phyloP scores from a whole-genome alignment of 2,113 vertebrate genomes.

The Psilopsiagon aurifrons region DNA sequence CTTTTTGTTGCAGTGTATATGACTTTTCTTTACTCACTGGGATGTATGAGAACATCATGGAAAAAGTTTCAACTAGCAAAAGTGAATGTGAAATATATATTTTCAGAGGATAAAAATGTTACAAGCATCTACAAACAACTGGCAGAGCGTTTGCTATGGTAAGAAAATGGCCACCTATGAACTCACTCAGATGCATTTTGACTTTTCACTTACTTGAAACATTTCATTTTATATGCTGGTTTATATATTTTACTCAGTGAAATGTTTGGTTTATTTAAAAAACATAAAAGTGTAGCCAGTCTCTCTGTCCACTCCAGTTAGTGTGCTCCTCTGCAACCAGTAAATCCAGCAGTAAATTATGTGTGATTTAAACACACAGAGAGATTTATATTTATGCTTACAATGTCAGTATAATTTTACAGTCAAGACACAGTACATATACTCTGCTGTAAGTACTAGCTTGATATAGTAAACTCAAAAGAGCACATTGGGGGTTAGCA shows the following conservation, averaged over 20 bases:
- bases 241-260: slow-evolving; percentile 1
- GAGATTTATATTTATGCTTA: slow-evolving; percentile 64
- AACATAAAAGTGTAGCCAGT: background rate
- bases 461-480: slow-evolving; percentile 69
- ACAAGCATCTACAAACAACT: background rate
- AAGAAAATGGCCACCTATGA: background rate
- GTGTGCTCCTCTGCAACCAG: slow-evolving; percentile 10
- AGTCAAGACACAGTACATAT: slow-evolving; percentile 59
- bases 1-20: background rate
- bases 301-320: background rate
- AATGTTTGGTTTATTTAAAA: slow-evolving; percentile 33
- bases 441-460: slow-evolving; percentile 64
- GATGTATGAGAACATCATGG: background rate
- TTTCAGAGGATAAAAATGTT: background rate
- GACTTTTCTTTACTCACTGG: background rate
- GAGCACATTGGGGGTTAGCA: slow-evolving; percentile 67
- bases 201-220: slow-evolving; percentile 51
- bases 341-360: slow-evolving; percentile 55
- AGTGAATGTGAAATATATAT: background rate
- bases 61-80: background rate
- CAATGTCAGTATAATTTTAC: slow-evolving; percentile 68
- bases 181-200: background rate
- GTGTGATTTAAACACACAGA: slow-evolving; percentile 48
- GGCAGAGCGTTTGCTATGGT: background rate
- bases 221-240: slow-evolving; percentile 4